Base-by-base conservation (phyloP, 1,140 invertebrate genomes). In the Mamestra configurata region DNA sequence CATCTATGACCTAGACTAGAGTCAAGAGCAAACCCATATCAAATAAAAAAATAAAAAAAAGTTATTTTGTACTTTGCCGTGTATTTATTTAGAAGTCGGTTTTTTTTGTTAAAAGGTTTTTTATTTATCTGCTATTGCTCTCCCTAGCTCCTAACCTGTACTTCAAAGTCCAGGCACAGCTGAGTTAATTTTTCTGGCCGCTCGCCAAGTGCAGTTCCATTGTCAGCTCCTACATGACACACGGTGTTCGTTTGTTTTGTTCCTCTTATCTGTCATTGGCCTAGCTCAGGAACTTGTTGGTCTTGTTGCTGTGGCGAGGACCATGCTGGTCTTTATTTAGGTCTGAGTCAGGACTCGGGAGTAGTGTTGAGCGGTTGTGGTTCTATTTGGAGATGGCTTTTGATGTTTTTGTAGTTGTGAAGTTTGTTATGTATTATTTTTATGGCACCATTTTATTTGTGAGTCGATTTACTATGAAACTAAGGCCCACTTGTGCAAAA, bases 231-330 rank as follows among this genome's bases (percentile, higher is more conserved):
- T 15, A 1, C 51, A 55, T 55, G 11, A 37, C 1, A n/a, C 43
- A 37, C 20, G 10, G 15, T 35, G 6, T 59, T 13, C 46, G 35
- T 31, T 68, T 70, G 46, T 78, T 78, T 77, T 77, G n/a, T 10
- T 78, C 31, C 43, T 72, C 31, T 61, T 72, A 79, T 72, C 77
- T 79, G 77, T 61, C 77, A 61, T 61, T 79, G 68, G 53, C 68
- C 77, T 73, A 73, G 31, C 49, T 31, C 6, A 5, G 22, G 49
- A 22, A 8, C 18, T 57, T 73, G 5, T 13, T 72, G 49, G 49
- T 51, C 51, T n/a, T 72, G 55, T 35, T 72, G 5, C 22, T 27
- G 1, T 5, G 18, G 6, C 37, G 37, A 1, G 4, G 37, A n/a
- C n/a, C n/a, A n/a, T n/a, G n/a, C n/a, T 31, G 5, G 27, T 1